These are phyloP conservation scores for Hylaeus anthracinus DNA, from an alignment of 1,140 invertebrate genomes.

Conservation along the genomic window DNA sequence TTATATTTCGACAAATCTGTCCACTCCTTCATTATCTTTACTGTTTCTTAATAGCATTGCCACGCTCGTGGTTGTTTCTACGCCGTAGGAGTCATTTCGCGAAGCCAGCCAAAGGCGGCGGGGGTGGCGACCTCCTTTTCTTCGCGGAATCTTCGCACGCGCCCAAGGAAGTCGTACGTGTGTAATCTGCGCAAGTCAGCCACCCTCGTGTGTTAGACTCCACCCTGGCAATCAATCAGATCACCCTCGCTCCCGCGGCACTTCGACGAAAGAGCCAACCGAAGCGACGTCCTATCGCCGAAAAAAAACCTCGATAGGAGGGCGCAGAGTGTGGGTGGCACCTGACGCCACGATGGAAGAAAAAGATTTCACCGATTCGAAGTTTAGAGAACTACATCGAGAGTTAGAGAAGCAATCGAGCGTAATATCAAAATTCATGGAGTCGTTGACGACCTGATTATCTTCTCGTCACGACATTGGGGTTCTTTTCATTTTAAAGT, in stretches of 20 bases:
- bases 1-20: too few relatives aligned
- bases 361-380: slow-evolving; percentile 6
- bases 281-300: slow-evolving; percentile 57
- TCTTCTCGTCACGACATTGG: too few relatives aligned
- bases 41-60: too few relatives aligned
- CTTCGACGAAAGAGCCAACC: slow-evolving; percentile 38
- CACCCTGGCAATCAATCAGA: slow-evolving; percentile 77
- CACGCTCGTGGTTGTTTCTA: background rate
- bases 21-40: too few relatives aligned
- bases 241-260: slow-evolving; percentile 4
- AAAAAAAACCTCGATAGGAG: slow-evolving; percentile 48
- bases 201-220: slow-evolving; percentile 70
- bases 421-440: too few relatives aligned
- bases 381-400: too few relatives aligned
- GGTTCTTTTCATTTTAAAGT: too few relatives aligned
- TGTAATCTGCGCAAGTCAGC: slow-evolving; percentile 68
- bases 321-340: slow-evolving; percentile 10
- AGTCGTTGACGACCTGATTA: too few relatives aligned
- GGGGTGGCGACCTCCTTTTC: slow-evolving; percentile 32
- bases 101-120: slow-evolving; percentile 25
- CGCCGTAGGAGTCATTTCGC: slow-evolving; percentile 12
- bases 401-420: too few relatives aligned
- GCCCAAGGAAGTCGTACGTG: slow-evolving; percentile 46
- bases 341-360: slow-evolving; percentile 33
- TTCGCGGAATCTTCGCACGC: slow-evolving; percentile 46